A percentile compares a stretch with the other conserved stretches of the same genome.
These are phyloP conservation scores for Saccostrea echinata DNA, from an alignment of 1,140 invertebrate genomes.

Conservation along the genomic window DNA sequence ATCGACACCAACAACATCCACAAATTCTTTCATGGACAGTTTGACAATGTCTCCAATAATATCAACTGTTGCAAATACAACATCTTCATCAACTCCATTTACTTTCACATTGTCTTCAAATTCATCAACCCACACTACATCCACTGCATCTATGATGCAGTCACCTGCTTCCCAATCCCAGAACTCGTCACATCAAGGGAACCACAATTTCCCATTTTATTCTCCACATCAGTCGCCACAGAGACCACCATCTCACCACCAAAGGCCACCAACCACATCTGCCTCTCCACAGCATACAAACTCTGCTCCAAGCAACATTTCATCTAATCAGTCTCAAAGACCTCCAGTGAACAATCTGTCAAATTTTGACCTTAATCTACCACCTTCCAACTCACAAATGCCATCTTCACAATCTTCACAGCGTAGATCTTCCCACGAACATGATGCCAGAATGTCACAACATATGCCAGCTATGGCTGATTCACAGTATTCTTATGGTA, in stretches of 20 bases:
- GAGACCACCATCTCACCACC: conserved; percentile 41
- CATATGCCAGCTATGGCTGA: conserved; percentile 21
- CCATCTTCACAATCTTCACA: conserved; percentile 47
- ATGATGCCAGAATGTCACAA: conserved; percentile 39
- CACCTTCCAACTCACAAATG: conserved; percentile 49
- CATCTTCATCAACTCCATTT: conserved; percentile 61
- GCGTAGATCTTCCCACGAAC: conserved; percentile 51
- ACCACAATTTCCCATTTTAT: conserved; percentile 50
- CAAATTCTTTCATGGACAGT: conserved; percentile 61
- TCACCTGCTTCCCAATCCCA: conserved; percentile 39
- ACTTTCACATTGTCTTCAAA: conserved; percentile 57
- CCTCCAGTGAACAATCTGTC: conserved; percentile 47
- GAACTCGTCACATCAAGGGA: conserved; percentile 40
- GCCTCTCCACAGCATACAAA: conserved; percentile 15
- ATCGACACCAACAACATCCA: conserved; percentile 63
- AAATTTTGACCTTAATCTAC: conserved; percentile 58
- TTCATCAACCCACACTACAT: conserved; percentile 55
- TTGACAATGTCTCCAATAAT: conserved; percentile 56
- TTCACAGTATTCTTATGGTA: conserved; percentile 46
- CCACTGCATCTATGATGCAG: conserved; percentile 48
- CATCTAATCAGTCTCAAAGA: conserved; percentile 32
- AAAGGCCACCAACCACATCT: conserved; percentile 37
- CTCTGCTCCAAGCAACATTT: conserved; percentile 12
- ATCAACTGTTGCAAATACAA: conserved; percentile 59
- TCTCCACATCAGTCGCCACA: conserved; percentile 55